Conservation (phyloP, 2,797 vertebrate genomes). For the Gambelia wislizenii region DNA sequence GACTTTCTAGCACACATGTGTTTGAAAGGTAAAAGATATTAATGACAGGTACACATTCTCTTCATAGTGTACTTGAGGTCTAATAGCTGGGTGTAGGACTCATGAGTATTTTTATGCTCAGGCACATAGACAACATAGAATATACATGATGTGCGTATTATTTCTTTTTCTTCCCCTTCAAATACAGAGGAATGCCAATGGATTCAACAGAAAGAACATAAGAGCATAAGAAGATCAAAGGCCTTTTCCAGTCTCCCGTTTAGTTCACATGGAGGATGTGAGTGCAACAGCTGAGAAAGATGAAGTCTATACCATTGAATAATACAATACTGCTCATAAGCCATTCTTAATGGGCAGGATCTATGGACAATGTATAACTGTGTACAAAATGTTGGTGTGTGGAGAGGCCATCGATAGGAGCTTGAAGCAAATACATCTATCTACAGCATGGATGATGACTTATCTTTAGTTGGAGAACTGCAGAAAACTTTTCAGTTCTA, state of each 20-base stretch:
- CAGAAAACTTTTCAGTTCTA: too few relatives aligned
- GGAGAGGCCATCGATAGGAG: neutral
- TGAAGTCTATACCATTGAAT: neutral
- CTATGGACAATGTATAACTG: neutral
- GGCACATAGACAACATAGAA: neutral
- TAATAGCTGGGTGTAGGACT: neutral
- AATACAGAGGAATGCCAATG: neutral
- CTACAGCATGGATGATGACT: too few relatives aligned
- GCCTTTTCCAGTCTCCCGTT: neutral
- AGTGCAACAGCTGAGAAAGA: neutral
- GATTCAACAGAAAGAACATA: neutral
- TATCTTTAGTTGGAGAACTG: too few relatives aligned
- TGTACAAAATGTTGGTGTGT: neutral
- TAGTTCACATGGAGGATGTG: neutral
- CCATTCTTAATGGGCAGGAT: neutral
- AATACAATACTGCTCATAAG: too few relatives aligned
- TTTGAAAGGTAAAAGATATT: neutral
- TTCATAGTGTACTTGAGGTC: neutral
- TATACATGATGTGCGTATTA: neutral
- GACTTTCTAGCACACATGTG: neutral
- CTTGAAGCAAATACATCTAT: neutral
- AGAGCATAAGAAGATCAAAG: neutral
- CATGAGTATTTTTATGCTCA: neutral
- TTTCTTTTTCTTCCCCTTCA: neutral
- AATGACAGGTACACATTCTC: neutral